Percentiles rank a stretch among this genome's conserved stretches.
Conservation (phyloP, 2,797 vertebrate genomes). For the Huso huso region DNA sequence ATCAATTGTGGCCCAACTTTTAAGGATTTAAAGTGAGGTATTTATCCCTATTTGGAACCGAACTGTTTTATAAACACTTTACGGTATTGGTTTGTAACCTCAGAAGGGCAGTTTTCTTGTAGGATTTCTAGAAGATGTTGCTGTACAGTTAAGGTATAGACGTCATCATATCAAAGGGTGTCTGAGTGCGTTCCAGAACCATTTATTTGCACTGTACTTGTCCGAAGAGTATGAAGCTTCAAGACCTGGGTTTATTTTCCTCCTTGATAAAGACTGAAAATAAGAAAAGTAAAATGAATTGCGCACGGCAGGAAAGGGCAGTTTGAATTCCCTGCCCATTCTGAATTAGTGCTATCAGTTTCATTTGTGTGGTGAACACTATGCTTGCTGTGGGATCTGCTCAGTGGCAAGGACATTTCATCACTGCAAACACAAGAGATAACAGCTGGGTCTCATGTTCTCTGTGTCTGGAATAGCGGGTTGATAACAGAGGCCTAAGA, state of each 20-base stretch:
- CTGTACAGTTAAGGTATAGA: too few species aligned
- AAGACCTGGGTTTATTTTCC: constrained; percentile 8
- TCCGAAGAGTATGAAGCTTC: too few species aligned
- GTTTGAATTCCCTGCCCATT: constrained; percentile 15
- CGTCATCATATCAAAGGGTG: too few species aligned
- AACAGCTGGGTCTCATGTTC: constrained; percentile 18
- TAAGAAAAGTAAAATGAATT: constrained; percentile 12
- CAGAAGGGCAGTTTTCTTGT: too few species aligned
- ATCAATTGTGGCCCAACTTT: too few species aligned
- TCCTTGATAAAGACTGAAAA: constrained; percentile 8
- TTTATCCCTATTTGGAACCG: too few species aligned
- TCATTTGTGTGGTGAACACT: constrained; percentile 10
- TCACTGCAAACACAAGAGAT: constrained; percentile 22
- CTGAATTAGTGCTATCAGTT: constrained; percentile 25
- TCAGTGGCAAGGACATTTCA: constrained; percentile 18
- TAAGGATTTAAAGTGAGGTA: too few species aligned
- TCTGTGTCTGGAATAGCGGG: constrained; percentile 16
- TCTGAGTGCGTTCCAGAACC: too few species aligned
- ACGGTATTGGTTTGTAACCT: too few species aligned
- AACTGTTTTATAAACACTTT: too few species aligned
- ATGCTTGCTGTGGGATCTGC: constrained; percentile 15
- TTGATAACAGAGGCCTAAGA: constrained; percentile 30
- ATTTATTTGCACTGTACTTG: too few species aligned
- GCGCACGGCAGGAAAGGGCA: constrained; percentile 16
- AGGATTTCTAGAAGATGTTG: too few species aligned